Evolutionary conservation across 2,888 invertebrate genomes (phyloP).

Genomic region (Plagodis pulveraria): DNA sequence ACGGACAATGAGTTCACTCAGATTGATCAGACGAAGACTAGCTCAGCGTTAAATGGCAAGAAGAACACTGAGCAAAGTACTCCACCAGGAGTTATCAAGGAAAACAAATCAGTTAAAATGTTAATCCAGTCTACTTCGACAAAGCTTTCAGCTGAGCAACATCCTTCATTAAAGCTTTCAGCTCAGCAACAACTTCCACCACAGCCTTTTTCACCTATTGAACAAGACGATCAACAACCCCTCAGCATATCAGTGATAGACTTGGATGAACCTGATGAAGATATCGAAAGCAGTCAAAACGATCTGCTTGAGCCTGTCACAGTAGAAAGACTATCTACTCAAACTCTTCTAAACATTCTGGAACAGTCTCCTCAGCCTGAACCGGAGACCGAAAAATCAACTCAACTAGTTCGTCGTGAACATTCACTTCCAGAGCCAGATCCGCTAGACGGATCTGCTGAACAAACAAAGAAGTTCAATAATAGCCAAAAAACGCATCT

Average conservation of each 20-base stretch:
- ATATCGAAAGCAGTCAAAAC: conserved; percentile 1
- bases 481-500: no score
- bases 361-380: no score
- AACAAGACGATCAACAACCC: conserved; percentile 1
- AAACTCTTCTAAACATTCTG: no score
- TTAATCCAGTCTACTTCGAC: conserved; percentile 1
- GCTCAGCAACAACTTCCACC: not conserved
- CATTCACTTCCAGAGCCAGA: no score
- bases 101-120: not conserved
- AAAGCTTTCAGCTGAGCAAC: conserved; percentile 1
- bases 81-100: conserved; percentile 4
- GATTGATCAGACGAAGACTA: not conserved
- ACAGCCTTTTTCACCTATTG: conserved; percentile 3
- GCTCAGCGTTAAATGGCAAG: conserved; percentile 1
- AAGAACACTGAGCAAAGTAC: conserved; percentile 3
- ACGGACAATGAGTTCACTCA: no score
- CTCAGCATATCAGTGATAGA: not conserved
- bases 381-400: no score
- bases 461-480: no score
- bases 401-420: no score
- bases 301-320: conserved; percentile 2
- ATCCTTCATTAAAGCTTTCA: conserved; percentile 1
- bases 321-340: no score
- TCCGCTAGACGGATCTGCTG: no score
- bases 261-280: not conserved